phyloP scores from a whole-genome alignment of 2,113 vertebrate species.

The Pterocles orientalis region DNA sequence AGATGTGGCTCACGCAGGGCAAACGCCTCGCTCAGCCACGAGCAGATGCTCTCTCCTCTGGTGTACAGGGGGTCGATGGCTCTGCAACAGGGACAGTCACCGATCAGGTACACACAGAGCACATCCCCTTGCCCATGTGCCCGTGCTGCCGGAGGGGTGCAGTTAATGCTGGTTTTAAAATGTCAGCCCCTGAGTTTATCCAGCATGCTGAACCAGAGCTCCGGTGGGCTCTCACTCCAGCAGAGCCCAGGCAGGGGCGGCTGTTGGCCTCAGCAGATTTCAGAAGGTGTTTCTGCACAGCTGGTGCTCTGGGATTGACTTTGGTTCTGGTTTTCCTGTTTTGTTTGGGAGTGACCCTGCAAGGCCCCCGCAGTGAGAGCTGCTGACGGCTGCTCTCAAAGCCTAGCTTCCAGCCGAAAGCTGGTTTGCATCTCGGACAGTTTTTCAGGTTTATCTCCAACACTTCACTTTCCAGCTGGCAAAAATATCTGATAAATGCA shows the following conservation, averaged over 20 bases:
- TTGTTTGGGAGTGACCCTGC: background rate
- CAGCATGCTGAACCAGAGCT: background rate
- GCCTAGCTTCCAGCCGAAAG: background rate
- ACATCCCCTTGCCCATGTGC: accelerated
- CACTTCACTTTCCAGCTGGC: background rate
- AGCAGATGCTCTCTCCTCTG: background rate
- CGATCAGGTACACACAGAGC: background rate
- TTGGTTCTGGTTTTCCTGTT: background rate
- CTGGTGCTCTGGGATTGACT: background rate
- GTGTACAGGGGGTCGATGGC: accelerated
- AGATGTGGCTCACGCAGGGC: background rate
- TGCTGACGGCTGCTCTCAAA: background rate
- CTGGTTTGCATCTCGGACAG: background rate
- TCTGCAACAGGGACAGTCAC: background rate
- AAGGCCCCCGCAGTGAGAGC: too few species aligned
- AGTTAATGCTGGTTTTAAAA: background rate
- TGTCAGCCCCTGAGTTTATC: background rate
- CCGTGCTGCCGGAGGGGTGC: background rate
- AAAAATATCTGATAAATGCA: background rate
- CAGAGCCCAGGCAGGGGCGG: background rate
- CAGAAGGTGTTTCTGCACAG: background rate
- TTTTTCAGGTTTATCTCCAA: background rate
- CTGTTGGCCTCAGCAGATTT: background rate
- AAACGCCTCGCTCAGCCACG: background rate
- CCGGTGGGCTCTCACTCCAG: background rate